These are phyloP conservation scores for Drosophila takahashii DNA, from an alignment of 1,140 invertebrate species.

Conservation along the genomic window DNA sequence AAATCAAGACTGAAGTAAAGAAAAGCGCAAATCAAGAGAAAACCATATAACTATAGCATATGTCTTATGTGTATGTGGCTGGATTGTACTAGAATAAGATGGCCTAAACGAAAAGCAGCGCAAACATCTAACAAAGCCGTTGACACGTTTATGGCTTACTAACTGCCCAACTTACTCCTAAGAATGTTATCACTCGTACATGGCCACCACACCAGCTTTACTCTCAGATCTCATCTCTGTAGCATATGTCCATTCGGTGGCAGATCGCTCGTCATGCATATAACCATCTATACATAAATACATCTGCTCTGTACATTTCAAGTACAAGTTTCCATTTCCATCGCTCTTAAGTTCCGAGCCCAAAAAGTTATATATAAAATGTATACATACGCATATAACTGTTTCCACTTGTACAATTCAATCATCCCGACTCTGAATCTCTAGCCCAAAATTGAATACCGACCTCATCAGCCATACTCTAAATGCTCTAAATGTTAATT, in stretches of 20 bases:
- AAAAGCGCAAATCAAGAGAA: conserved; percentile 49
- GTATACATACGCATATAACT: conserved; percentile 21
- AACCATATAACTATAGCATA: conserved; percentile 70
- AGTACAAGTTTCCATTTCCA: conserved; percentile 8
- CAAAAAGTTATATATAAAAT: conserved; percentile 15
- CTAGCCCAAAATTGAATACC: conserved; percentile 23
- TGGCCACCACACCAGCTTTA: conserved; percentile 20
- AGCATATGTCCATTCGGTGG: conserved; percentile 44
- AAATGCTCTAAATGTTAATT: conserved; percentile 79
- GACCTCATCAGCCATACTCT: conserved; percentile 56
- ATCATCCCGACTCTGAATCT: conserved; percentile 22
- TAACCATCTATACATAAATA: conserved; percentile 2
- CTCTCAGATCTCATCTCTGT: conserved; percentile 28
- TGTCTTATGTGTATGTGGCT: conserved; percentile 78
- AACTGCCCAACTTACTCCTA: conserved; percentile 51
- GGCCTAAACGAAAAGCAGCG: conserved; percentile 49
- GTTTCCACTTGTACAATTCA: conserved; percentile 62
- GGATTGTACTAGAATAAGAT: conserved; percentile 77
- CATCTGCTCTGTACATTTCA: conserved; percentile 46
- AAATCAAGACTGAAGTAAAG: conserved; percentile 42
- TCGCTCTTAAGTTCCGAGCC: conserved; percentile 1
- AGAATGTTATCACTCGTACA: conserved; percentile 62
- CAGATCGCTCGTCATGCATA: conserved; percentile 29
- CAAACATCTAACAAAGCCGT: conserved; percentile 46
- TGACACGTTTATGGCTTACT: conserved; percentile 59